Evolutionary conservation across 2,888 invertebrate genomes (phyloP).

Genomic region (Apodemia mormo): DNA sequence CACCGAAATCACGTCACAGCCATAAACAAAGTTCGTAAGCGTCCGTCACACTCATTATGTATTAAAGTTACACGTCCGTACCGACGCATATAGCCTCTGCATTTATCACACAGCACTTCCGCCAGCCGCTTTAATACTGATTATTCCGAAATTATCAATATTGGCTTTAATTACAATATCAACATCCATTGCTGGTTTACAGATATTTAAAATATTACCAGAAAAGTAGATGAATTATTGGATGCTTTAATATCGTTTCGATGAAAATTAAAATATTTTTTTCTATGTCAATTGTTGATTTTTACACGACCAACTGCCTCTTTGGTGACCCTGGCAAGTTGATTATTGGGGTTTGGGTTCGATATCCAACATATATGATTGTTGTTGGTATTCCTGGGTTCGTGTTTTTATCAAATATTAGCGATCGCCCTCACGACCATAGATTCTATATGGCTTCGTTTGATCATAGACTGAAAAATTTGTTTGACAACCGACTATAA

Average conservation of each 20-base stretch:
- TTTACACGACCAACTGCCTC: too few relatives aligned
- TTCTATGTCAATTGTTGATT: not conserved
- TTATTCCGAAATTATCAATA: conserved; percentile 9
- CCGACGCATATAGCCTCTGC: conserved; percentile 7
- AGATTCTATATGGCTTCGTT: too few relatives aligned
- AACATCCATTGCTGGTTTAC: not conserved
- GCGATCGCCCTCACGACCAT: too few relatives aligned
- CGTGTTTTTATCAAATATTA: too few relatives aligned
- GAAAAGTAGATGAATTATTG: not conserved
- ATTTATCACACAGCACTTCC: conserved; percentile 9
- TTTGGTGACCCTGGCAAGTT: too few relatives aligned
- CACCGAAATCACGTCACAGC: conserved; percentile 35
- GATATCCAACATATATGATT: too few relatives aligned
- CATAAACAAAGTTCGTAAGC: conserved; percentile 37
- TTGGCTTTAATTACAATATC: conserved; percentile 7
- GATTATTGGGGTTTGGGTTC: too few relatives aligned
- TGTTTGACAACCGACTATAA: too few relatives aligned
- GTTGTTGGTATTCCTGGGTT: too few relatives aligned
- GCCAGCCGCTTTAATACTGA: not conserved
- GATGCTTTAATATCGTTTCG: not conserved
- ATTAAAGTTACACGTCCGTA: conserved; percentile 50
- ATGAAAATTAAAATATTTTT: not conserved
- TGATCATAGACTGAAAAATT: too few relatives aligned
- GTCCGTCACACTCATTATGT: conserved; percentile 53
- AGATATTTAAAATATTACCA: not conserved